phyloP scores from a whole-genome alignment of 2,797 vertebrate species.

The Chrysocyon brachyurus region DNA sequence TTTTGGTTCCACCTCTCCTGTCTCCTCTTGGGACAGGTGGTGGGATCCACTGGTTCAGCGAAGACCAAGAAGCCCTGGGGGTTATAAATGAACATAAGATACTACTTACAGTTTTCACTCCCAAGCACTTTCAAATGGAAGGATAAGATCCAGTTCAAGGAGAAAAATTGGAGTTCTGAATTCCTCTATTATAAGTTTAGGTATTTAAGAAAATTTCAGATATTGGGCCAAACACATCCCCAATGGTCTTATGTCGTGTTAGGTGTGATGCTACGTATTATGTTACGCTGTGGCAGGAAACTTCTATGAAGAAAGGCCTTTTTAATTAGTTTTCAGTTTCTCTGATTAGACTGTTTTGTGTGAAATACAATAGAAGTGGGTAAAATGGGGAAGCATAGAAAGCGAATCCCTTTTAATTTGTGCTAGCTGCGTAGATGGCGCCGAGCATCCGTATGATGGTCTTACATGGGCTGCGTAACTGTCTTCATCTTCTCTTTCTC shows the following conservation, averaged over 20 bases:
- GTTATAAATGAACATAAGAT: not conserved
- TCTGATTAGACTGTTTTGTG: not conserved
- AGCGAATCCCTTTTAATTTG: not conserved
- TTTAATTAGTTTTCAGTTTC: not conserved
- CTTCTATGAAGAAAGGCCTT: not conserved
- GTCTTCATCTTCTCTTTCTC: not conserved
- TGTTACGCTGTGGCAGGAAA: not conserved
- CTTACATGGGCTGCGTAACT: rapidly evolving
- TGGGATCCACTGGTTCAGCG: not conserved
- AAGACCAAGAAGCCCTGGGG: not conserved
- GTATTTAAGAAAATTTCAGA: not conserved
- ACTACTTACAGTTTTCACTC: not conserved
- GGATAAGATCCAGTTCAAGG: not conserved
- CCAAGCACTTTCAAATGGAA: not conserved
- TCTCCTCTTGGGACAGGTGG: not conserved
- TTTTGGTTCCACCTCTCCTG: not conserved
- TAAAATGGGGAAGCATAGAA: not conserved
- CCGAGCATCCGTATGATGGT: rapidly evolving
- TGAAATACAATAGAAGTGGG: not conserved
- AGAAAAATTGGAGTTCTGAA: not conserved
- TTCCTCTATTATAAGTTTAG: constrained; percentile 13
- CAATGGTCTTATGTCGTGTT: not conserved
- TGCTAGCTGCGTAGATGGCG: not conserved
- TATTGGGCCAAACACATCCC: not conserved
- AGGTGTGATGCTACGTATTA: not conserved